Evolutionary conservation across 2,888 invertebrate genomes (phyloP).

Genomic region (Desoria tigrina): DNA sequence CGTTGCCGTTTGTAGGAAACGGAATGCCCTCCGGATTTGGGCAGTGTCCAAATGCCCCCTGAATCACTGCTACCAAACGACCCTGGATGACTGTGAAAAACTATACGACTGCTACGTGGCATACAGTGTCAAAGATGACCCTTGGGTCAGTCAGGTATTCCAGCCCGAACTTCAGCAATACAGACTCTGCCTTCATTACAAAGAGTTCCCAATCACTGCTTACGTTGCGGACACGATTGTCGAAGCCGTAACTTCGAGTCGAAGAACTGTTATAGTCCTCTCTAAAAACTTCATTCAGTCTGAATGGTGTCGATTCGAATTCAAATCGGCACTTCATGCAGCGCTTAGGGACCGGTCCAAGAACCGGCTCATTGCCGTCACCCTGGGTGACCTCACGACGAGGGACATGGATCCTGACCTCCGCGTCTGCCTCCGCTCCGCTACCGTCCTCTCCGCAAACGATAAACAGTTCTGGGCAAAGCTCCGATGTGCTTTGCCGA

Average conservation of each 20-base stretch:
- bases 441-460: slow-evolving; percentile 85
- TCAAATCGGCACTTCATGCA: slow-evolving; percentile 82
- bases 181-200: slow-evolving; percentile 84
- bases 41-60: slow-evolving; percentile 82
- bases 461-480: slow-evolving; percentile 97
- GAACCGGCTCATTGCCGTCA: slow-evolving; percentile 78
- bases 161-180: slow-evolving; percentile 85
- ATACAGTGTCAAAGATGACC: slow-evolving; percentile 90
- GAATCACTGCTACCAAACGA: slow-evolving; percentile 81
- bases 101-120: slow-evolving; percentile 94
- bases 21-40: slow-evolving; percentile 79
- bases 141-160: slow-evolving; percentile 84
- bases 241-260: slow-evolving; percentile 86
- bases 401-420: slow-evolving; percentile 88
- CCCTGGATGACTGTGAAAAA: slow-evolving; percentile 61
- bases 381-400: slow-evolving; percentile 85
- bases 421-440: slow-evolving; percentile 77
- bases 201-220: slow-evolving; percentile 84
- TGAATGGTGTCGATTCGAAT: slow-evolving; percentile 94
- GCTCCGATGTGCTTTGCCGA: slow-evolving; percentile 85
- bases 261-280: slow-evolving; percentile 83
- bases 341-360: slow-evolving; percentile 63
- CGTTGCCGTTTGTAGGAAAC: slow-evolving; percentile 71
- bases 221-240: slow-evolving; percentile 90
- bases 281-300: slow-evolving; percentile 85